Percentiles rank a stretch among this genome's conserved stretches.
Evolutionary conservation across 2,888 invertebrate genomes (phyloP).

Genomic region (Hofmannophila pseudospretella): DNA sequence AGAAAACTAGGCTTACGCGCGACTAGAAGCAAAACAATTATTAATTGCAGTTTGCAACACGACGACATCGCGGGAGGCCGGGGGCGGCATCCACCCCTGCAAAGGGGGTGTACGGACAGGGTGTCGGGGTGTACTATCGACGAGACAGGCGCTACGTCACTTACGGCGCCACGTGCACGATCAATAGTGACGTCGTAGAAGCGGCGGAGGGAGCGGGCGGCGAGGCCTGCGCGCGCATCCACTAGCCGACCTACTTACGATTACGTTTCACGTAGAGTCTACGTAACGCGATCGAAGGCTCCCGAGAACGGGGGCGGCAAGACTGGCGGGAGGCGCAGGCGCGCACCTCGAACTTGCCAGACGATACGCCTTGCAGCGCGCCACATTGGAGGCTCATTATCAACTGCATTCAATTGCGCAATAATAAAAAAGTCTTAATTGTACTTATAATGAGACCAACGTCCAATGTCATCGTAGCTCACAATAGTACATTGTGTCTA

Average conservation of each 20-base stretch:
- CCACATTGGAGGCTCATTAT: constrained; percentile 25
- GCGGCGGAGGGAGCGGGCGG: constrained; percentile 20
- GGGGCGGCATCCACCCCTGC: constrained; percentile 13
- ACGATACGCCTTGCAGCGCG: constrained; percentile 32
- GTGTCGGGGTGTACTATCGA: constrained; percentile 53
- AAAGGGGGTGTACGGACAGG: constrained; percentile 29
- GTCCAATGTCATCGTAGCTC: too few relatives aligned
- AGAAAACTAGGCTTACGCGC: constrained; percentile 29
- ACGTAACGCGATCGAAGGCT: constrained; percentile 66
- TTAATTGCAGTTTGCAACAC: constrained; percentile 42
- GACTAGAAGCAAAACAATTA: constrained; percentile 23
- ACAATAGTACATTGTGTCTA: not conserved
- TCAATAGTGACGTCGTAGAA: constrained; percentile 73
- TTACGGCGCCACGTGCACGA: constrained; percentile 74
- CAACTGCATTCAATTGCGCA: constrained; percentile 11
- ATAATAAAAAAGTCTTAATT: not conserved
- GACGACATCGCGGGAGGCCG: constrained; percentile 18
- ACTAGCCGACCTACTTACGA: constrained; percentile 64
- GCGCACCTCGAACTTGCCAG: constrained; percentile 21
- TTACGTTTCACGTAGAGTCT: constrained; percentile 72
- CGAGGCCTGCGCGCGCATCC: constrained; percentile 57
- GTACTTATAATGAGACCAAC: constrained; percentile 5
- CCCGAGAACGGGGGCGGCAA: constrained; percentile 31
- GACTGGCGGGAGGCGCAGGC: constrained; percentile 34
- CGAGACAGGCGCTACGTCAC: constrained; percentile 66